These are phyloP conservation scores for Eupithecia dodoneata DNA, from an alignment of 2,888 invertebrate species.

Conservation along the genomic window DNA sequence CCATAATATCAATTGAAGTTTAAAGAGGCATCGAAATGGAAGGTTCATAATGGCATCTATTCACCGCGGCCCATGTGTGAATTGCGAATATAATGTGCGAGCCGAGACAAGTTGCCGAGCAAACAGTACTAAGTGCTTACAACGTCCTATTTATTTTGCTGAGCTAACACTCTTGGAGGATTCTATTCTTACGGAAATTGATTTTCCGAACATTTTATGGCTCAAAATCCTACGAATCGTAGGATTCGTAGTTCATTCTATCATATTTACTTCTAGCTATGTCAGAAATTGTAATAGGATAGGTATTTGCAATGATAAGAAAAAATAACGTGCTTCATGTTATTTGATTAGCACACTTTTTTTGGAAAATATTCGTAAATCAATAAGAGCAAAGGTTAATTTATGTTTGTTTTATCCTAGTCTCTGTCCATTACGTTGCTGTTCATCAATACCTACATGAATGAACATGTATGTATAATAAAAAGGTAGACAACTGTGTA, in stretches of 20 bases:
- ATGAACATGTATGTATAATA: not conserved
- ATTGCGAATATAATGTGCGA: not conserved
- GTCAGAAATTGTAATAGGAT: not conserved
- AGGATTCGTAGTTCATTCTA: not conserved
- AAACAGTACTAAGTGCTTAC: constrained; percentile 38
- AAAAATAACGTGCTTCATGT: not conserved
- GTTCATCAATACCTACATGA: not conserved
- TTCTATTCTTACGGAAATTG: not conserved
- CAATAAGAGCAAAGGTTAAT: not conserved
- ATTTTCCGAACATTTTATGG: not conserved
- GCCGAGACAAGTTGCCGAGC: not conserved
- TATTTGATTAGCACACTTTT: not conserved
- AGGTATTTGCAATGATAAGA: not conserved
- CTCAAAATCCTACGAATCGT: not conserved
- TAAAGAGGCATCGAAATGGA: not conserved
- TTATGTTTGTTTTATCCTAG: not conserved
- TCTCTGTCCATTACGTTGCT: not conserved
- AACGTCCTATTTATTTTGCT: constrained; percentile 28
- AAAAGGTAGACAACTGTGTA: not conserved
- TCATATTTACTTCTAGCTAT: not conserved
- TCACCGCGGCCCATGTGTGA: not conserved
- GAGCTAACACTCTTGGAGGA: constrained; percentile 18
- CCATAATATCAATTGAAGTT: not conserved
- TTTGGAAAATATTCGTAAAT: not conserved
- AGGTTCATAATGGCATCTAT: not conserved